Conservation (phyloP, 2,797 vertebrate species). For the Rachycentron canadum region DNA sequence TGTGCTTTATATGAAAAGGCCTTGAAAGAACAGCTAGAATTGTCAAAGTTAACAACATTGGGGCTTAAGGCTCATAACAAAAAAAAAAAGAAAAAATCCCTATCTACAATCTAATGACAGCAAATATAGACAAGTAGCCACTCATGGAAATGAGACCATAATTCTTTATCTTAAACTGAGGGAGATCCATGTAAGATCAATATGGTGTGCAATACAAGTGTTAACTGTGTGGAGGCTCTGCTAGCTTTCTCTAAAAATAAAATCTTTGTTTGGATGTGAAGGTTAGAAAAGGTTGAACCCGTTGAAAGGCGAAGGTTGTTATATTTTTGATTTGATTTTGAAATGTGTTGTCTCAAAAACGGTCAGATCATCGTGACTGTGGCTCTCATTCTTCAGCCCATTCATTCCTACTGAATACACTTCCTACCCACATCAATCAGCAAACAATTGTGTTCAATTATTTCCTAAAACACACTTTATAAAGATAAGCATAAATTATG, state of each 20-base stretch:
- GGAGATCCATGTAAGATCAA: conserved; percentile 32
- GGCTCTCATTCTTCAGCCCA: neutral
- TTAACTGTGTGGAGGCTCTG: conserved; percentile 5
- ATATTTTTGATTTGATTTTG: neutral
- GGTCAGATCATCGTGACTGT: neutral
- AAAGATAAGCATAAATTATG: neutral
- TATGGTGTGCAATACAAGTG: conserved; percentile 24
- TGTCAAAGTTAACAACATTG: conserved; percentile 41
- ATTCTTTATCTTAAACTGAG: conserved; percentile 18
- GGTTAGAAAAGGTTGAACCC: conserved; percentile 13
- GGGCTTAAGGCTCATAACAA: neutral
- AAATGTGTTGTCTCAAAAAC: neutral
- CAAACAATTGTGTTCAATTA: neutral
- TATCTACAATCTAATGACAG: neutral
- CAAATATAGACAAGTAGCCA: conserved; percentile 2
- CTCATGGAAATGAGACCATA: neutral
- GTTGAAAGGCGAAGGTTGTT: neutral
- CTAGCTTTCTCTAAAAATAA: conserved; percentile 22
- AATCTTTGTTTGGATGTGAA: conserved; percentile 4
- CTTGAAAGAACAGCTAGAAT: conserved; percentile 30
- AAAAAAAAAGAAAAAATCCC: neutral
- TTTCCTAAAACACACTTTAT: neutral
- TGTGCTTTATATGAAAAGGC: conserved; percentile 14
- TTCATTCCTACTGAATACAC: neutral
- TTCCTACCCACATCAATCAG: neutral